Percentiles rank a stretch among this genome's conserved stretches.
Evolutionary conservation across 2,888 invertebrate species (phyloP).

Genomic region (Bombylius major): DNA sequence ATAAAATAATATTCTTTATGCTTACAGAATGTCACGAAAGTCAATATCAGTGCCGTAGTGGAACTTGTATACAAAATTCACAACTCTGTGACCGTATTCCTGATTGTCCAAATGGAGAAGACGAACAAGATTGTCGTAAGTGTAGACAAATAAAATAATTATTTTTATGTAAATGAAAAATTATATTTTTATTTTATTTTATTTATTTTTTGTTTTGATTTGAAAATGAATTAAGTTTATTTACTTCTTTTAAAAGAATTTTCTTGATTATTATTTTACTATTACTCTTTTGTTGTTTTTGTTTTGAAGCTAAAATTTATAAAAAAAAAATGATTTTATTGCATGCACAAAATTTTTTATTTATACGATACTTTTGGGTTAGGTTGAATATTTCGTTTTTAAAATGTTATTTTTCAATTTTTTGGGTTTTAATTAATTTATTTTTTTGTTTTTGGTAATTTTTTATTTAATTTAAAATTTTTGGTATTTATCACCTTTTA

Average conservation of each 20-base stretch:
- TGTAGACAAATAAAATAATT: constrained; percentile 7
- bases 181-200: too few species aligned
- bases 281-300: neutral
- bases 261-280: neutral
- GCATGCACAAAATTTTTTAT: too few species aligned
- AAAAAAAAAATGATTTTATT: too few species aligned
- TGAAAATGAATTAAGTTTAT: neutral
- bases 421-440: too few species aligned
- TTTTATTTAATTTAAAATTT: too few species aligned
- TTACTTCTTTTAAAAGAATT: neutral
- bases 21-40: constrained; percentile 40
- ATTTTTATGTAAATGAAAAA: too few species aligned
- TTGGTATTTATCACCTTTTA: too few species aligned
- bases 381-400: too few species aligned
- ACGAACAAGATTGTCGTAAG: constrained; percentile 43
- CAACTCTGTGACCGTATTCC: constrained; percentile 40
- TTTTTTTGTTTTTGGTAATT: too few species aligned
- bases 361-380: too few species aligned
- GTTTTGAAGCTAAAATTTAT: too few species aligned
- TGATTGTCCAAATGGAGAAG: constrained; percentile 48
- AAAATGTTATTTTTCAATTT: too few species aligned
- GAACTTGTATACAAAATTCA: constrained; percentile 43
- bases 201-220: neutral
- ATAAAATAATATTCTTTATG: neutral
- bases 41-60: constrained; percentile 49